phyloP scores from a whole-genome alignment of 1,140 invertebrate genomes.

The Drosophila obscura region DNA sequence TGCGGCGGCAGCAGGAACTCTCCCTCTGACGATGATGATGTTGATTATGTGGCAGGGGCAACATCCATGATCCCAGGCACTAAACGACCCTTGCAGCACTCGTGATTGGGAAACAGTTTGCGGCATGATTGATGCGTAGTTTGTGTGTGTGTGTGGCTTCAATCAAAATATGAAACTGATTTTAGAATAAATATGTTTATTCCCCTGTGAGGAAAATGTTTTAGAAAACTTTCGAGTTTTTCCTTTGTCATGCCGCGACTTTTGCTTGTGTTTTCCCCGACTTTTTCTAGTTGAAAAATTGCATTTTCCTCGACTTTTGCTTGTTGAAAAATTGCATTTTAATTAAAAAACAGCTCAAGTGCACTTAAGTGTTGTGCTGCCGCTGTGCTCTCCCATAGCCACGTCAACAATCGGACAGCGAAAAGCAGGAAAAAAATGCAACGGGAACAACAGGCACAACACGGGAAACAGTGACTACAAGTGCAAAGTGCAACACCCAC shows the following conservation, averaged over 20 bases:
- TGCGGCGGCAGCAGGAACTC: background rate
- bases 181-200: background rate
- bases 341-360: conserved; percentile 80
- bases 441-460: no score
- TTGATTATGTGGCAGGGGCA: conserved; percentile 63
- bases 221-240: no score
- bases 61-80: conserved; percentile 32
- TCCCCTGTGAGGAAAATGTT: background rate
- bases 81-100: conserved; percentile 46
- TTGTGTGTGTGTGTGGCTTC: background rate
- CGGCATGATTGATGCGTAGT: conserved; percentile 58
- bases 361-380: conserved; percentile 73
- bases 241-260: conserved; percentile 9
- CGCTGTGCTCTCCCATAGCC: conserved; percentile 43
- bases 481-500: conserved; percentile 37
- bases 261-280: background rate
- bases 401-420: conserved; percentile 62
- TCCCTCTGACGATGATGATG: conserved; percentile 18
- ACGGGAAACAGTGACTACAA: conserved; percentile 20
- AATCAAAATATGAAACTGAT: conserved; percentile 31
- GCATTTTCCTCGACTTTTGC: conserved; percentile 38
- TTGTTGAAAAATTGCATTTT: conserved; percentile 76
- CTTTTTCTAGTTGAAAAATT: conserved; percentile 6
- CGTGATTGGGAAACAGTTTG: conserved; percentile 58
- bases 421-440: background rate